Evolutionary conservation across 2,888 invertebrate species (phyloP), one percentile per base, ranked within the genome.

Genomic region (Erebia palarica): DNA sequence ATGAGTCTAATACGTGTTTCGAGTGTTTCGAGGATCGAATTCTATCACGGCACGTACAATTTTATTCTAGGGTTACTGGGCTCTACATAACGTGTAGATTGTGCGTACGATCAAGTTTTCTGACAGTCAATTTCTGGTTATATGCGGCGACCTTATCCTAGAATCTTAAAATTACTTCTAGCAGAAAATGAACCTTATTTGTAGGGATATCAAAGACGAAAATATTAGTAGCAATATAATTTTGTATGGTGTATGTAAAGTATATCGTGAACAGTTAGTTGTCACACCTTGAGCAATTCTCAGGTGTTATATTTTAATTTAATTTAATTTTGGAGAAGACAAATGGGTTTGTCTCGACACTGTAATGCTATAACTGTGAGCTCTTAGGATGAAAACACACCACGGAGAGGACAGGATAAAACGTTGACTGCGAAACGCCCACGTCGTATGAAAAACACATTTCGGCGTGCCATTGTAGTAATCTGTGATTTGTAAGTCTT

Each of bases 251-350:
- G 21, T 47, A 14, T 27, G 36, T 55, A 61, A 58, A 55, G 53
- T 71, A 47, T 65, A 61, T 65, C 58, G 36, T 61, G 65, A 73
- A 68, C 65, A 73, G 55, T 70, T 61, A 13, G 49, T 68, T 44
- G 68, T 70, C 18, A 57, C 14, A 59, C 67, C 70, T 67, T 55
- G 65, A 64, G 53, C 42, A 67, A 65, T 60, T 68, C 65, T 65
- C 60, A 68, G 73, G 73, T 73, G 65, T 10, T 60, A 60, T 61
- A 68, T 73, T 73, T 73, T 71, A 71, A 71, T 73, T 73, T 71
- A 71, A 71, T 73, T 73, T 68, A 73, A 73, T 68, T 71, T 61
- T 65, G 57, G 51, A 60, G 69, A 73, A 73, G 70, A 73, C 61
- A 70, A 70, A 73, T 73, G 68, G 51, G 58, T 68, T 70, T 10